These are phyloP conservation scores for Eurosta solidaginis DNA, from an alignment of 1,140 invertebrate genomes.

Conservation along the genomic window DNA sequence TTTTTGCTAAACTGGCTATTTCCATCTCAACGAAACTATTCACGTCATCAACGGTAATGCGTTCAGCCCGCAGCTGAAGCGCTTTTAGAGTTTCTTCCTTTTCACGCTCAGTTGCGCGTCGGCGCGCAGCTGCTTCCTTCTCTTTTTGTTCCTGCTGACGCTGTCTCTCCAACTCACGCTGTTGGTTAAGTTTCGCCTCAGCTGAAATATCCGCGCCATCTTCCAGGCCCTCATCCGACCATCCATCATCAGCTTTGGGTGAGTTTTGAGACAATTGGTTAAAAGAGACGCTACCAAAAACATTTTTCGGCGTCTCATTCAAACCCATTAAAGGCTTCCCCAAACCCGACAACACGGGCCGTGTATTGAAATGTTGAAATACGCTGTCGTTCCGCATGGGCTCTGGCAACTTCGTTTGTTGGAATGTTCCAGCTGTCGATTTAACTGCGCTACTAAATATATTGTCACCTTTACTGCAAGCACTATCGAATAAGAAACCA, in stretches of 20 bases:
- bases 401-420: background rate
- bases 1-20: conserved; percentile 6
- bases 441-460: conserved; percentile 30
- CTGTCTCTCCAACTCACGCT: conserved; percentile 21
- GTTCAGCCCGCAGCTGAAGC: background rate
- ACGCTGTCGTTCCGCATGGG: conserved; percentile 12
- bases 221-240: background rate
- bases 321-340: background rate
- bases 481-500: background rate
- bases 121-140: background rate
- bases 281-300: background rate
- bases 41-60: background rate
- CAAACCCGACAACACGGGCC: background rate
- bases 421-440: conserved; percentile 17
- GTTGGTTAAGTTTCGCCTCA: background rate
- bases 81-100: background rate
- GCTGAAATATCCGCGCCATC: background rate
- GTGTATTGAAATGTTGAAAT: conserved; percentile 30
- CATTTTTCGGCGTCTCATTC: background rate
- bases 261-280: background rate
- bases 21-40: background rate
- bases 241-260: background rate
- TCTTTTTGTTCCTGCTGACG: background rate
- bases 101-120: background rate
- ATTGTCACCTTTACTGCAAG: background rate